A percentile compares a stretch with the other conserved stretches of the same genome.
These are phyloP conservation scores for Pituophis catenifer DNA, from an alignment of 2,113 vertebrate species.

Conservation along the genomic window DNA sequence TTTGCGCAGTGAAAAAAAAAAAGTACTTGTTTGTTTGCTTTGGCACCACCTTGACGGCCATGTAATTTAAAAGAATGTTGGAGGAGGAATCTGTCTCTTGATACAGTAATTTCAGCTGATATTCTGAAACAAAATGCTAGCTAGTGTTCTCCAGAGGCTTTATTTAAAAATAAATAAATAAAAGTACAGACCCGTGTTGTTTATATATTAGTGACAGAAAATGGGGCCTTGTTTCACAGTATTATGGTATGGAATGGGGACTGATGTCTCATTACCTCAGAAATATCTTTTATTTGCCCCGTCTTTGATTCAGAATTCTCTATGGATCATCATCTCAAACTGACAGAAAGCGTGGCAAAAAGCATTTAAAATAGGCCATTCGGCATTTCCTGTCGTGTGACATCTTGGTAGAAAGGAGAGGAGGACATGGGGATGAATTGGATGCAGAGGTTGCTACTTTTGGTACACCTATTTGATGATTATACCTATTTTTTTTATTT, in stretches of 20 bases:
- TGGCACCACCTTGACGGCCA: conserved; percentile 12
- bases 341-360: background rate
- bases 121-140: conserved; percentile 35
- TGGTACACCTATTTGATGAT: background rate
- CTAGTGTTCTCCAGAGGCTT: conserved; percentile 15
- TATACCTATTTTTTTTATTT: background rate
- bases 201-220: conserved; percentile 7
- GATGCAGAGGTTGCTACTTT: background rate
- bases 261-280: background rate
- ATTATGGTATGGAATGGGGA: background rate
- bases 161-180: background rate
- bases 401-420: background rate
- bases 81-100: conserved; percentile 32
- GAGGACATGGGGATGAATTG: background rate
- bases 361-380: background rate
- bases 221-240: conserved; percentile 4
- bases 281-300: background rate
- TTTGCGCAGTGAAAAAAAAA: conserved; percentile 19
- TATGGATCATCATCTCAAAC: background rate
- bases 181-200: conserved; percentile 1
- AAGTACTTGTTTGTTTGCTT: conserved; percentile 37
- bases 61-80: conserved; percentile 35
- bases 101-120: conserved; percentile 30
- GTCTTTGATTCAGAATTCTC: background rate
- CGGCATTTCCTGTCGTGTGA: background rate